These are phyloP conservation scores for Stomatorhinus walkeri DNA, from an alignment of 2,797 vertebrate genomes.

Conservation along the genomic window DNA sequence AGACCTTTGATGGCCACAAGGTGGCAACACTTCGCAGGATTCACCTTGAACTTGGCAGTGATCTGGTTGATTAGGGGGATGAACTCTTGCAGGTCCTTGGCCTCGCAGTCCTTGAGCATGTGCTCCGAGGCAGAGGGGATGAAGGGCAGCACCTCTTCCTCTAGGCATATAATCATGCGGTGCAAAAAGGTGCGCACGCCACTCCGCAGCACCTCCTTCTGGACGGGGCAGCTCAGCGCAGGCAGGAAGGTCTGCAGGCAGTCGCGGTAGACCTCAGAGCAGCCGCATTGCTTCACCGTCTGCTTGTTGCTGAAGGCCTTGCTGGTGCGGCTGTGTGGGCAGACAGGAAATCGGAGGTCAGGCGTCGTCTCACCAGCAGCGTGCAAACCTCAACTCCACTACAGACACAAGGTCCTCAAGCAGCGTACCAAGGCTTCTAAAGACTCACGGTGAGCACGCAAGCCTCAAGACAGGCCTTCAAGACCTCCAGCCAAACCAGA, in stretches of 20 bases:
- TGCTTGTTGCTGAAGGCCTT: constrained; percentile 99
- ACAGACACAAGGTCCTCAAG: not conserved
- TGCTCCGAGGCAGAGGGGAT: constrained; percentile 89
- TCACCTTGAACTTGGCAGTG: constrained; percentile 96
- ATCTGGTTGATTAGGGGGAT: constrained; percentile 99
- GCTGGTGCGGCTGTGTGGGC: constrained; percentile 78
- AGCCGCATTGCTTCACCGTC: constrained; percentile 93
- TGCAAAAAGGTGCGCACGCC: constrained; percentile 94
- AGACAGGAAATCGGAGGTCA: not conserved
- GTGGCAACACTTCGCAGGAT: not conserved
- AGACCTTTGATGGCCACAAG: not conserved
- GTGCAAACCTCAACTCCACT: not conserved
- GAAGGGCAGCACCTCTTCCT: constrained; percentile 95
- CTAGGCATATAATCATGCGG: constrained; percentile 97
- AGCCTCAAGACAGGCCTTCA: not conserved
- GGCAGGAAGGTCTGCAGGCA: constrained; percentile 90
- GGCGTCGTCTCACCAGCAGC: not conserved
- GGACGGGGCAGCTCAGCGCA: constrained; percentile 85
- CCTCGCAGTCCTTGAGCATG: constrained; percentile 97
- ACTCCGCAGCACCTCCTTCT: constrained; percentile 79
- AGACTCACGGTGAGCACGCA: not conserved
- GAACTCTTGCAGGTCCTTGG: constrained; percentile 96
- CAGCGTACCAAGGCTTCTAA: not conserved
- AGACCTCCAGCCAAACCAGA: not conserved
- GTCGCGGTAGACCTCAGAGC: constrained; percentile 89